A percentile compares a stretch with the other conserved stretches of the same genome.
Evolutionary conservation across 2,113 vertebrate species (phyloP).

Genomic region (Vicugna pacos): DNA sequence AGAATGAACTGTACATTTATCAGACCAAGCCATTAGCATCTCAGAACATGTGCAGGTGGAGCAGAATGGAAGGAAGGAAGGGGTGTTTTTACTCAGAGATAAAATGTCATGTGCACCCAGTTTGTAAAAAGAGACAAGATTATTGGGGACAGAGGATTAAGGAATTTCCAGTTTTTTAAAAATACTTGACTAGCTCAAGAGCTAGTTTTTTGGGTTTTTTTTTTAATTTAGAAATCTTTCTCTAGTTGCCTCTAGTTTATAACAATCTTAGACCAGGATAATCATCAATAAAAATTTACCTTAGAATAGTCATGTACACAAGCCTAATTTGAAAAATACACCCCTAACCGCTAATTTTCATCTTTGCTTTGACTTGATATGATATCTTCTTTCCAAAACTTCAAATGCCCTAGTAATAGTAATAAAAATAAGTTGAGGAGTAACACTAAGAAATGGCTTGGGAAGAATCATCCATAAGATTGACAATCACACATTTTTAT

Average conservation of each 20-base stretch:
- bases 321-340: constrained; percentile 32
- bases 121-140: neutral
- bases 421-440: neutral
- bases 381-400: neutral
- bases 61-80: neutral
- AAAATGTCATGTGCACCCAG: neutral
- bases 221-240: neutral
- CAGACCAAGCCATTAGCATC: constrained; percentile 14
- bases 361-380: constrained; percentile 45
- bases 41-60: neutral
- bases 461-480: neutral
- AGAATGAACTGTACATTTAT: constrained; percentile 40
- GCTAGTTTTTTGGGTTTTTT: neutral
- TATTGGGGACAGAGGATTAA: neutral
- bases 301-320: neutral
- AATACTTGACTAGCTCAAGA: constrained; percentile 42
- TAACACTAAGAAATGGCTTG: neutral
- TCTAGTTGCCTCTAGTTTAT: constrained; percentile 13
- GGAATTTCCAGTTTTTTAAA: neutral
- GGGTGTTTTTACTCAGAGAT: neutral
- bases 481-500: neutral
- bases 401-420: constrained; percentile 3
- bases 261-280: neutral
- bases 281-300: constrained; percentile 41
- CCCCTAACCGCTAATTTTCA: neutral